Base-by-base conservation (phyloP, 2,113 vertebrate species). In the Oophaga pumilio region DNA sequence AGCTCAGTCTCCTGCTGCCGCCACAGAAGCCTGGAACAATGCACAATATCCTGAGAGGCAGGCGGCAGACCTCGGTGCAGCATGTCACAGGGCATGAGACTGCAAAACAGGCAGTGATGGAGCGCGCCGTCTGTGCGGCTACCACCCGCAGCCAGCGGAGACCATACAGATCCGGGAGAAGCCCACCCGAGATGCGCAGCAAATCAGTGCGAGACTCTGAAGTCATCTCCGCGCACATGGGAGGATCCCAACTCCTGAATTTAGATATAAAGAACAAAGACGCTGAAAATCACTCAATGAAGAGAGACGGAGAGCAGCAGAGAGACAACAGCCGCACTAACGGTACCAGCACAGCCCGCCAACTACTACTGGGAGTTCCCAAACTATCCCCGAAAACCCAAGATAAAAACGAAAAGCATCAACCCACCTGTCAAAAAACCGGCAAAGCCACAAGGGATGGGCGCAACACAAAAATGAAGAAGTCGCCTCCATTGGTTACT, bases 261-360 rank as follows among this genome's bases (percentile, higher is more conserved):
- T 79, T 79, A 62, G n/a, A 33, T 28, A 79, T 86, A 69, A 79
- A 86, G 85, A 86, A 86, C 76, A 86, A 86, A 86, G 85, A 66
- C 76, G 64, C 59, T 82, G 79, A 64, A 64, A 62, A 82, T 64
- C 49, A n/a, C 53, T 64, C 20, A 64, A 82, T 66, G 10, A 18
- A 49, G n/a, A 50, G 18, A 43, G 33, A 43, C 5, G 33, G 33
- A 43, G 33, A 43, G 33, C 33, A 43, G 33, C 33, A 43, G 33
- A 43, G 33, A 43, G 33, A 43, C 33, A 43, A 2, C 33, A 43
- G 33, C 33, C 33, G 33, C 33, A 43, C 33, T n/a, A n/a, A n/a
- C n/a, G n/a, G n/a, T n/a, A n/a, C 33, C 33, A 33, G 33, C 33
- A 43, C 33, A 0, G 5, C 3, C 33, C 33, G 33, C 33, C 33